Evolutionary conservation across 2,888 invertebrate species (phyloP).

Genomic region (Phymatocera aterrima): DNA sequence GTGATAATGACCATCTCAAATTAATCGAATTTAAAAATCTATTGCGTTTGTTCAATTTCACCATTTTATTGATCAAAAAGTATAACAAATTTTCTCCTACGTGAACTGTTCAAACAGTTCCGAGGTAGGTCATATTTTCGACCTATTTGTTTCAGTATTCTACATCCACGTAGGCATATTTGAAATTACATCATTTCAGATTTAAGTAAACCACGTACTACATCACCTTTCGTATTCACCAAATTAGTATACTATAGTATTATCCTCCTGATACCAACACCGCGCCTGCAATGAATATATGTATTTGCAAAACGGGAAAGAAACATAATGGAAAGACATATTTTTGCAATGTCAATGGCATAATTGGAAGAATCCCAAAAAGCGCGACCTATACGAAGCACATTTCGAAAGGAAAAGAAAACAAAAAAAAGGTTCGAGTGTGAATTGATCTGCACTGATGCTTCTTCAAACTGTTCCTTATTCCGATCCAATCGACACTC

Average conservation of each 20-base stretch:
- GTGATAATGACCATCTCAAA: not conserved
- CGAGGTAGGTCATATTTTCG: not conserved
- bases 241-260: not conserved
- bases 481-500: not conserved
- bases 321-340: not conserved
- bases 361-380: too few relatives aligned
- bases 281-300: not conserved
- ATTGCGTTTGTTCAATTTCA: not conserved
- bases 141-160: not conserved
- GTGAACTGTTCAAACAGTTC: not conserved
- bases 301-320: not conserved
- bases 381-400: too few relatives aligned
- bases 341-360: too few relatives aligned
- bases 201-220: not conserved
- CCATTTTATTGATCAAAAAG: not conserved
- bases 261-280: not conserved
- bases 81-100: not conserved
- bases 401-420: too few relatives aligned
- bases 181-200: not conserved
- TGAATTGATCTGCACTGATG: too few relatives aligned
- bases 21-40: not conserved
- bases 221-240: not conserved
- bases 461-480: too few relatives aligned
- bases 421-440: too few relatives aligned
- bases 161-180: not conserved